Conservation (phyloP, 1,140 invertebrate genomes). For the Meloidogyne chitwoodi region DNA sequence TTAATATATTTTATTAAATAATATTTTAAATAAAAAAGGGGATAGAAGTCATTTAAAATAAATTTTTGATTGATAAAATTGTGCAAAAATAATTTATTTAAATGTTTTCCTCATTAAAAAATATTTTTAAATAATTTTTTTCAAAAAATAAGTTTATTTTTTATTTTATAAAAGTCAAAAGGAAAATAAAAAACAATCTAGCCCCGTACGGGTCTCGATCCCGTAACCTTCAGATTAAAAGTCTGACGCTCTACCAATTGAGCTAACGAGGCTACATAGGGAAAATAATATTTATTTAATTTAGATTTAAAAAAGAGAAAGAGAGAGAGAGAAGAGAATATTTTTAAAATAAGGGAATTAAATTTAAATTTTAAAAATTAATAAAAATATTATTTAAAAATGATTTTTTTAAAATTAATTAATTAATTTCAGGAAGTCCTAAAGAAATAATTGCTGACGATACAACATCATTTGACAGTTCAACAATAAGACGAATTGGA, state of each 20-base stretch:
- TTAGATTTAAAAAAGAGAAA: too few relatives aligned
- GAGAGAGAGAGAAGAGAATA: not conserved
- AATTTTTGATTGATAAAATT: too few relatives aligned
- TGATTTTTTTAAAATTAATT: not conserved
- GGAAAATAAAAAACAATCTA: not conserved
- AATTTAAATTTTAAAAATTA: not conserved
- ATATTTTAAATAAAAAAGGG: not conserved
- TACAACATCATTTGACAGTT: constrained; percentile 7
- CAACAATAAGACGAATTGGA: constrained; percentile 35
- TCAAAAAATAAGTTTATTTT: too few relatives aligned
- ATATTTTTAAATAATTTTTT: too few relatives aligned
- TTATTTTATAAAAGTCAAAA: not conserved
- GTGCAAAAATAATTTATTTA: too few relatives aligned
- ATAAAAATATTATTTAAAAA: not conserved
- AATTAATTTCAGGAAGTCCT: constrained; percentile 18
- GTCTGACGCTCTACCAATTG: constrained; percentile 29
- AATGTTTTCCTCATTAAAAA: too few relatives aligned
- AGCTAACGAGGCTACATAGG: constrained; percentile 13
- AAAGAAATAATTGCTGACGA: constrained; percentile 15
- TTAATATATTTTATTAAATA: not conserved
- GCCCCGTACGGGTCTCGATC: constrained; percentile 27
- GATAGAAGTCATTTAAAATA: too few relatives aligned
- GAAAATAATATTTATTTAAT: not conserved
- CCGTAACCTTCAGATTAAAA: constrained; percentile 27
- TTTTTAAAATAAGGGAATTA: not conserved